Conservation (phyloP, 2,888 invertebrate species). For the Noctua janthina region DNA sequence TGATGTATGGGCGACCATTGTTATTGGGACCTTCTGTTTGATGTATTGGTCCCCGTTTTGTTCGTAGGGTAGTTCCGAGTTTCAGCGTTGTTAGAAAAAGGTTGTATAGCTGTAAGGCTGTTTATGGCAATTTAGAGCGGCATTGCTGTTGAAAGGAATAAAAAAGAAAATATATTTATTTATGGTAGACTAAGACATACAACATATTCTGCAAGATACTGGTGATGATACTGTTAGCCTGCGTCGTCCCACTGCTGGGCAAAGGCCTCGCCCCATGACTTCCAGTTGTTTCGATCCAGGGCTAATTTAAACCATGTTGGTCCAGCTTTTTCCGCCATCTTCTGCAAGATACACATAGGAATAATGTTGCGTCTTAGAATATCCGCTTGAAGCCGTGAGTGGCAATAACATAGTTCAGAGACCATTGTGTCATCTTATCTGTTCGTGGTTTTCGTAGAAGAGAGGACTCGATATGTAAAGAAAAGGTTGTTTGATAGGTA, state of each 20-base stretch:
- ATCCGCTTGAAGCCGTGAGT: neutral
- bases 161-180: neutral
- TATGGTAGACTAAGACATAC: too few species aligned
- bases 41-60: slow-evolving; percentile 27
- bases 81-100: slow-evolving; percentile 18
- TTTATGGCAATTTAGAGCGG: neutral
- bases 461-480: neutral
- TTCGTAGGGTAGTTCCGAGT: neutral
- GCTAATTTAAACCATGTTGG: too few species aligned
- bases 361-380: neutral
- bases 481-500: neutral
- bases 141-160: neutral
- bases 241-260: too few species aligned
- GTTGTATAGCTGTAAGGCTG: neutral
- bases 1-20: slow-evolving; percentile 51
- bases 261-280: too few species aligned
- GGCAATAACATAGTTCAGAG: neutral
- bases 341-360: neutral
- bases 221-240: too few species aligned
- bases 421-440: neutral
- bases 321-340: too few species aligned
- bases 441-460: neutral
- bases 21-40: slow-evolving; percentile 26
- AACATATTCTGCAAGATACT: too few species aligned
- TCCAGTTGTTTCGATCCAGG: too few species aligned